Evolutionary conservation across 2,113 vertebrate species (phyloP).

Genomic region (Rafetus swinhoei): DNA sequence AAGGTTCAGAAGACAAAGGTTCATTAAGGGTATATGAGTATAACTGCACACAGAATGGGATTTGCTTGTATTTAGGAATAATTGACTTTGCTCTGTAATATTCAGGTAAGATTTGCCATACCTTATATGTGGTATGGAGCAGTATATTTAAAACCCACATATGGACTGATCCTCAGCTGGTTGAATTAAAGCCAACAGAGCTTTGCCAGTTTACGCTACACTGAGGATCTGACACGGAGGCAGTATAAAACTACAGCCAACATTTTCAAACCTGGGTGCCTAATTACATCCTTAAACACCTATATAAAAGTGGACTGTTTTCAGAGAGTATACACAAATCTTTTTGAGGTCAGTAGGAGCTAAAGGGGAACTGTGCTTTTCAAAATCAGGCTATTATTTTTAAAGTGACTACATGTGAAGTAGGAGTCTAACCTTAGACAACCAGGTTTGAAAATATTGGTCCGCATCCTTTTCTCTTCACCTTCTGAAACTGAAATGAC

Average conservation of each 20-base stretch:
- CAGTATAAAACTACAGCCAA: accelerated
- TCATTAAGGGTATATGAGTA: background rate
- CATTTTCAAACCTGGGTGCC: background rate
- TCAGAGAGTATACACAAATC: background rate
- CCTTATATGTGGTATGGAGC: background rate
- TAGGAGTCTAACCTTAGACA: accelerated
- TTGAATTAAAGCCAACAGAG: background rate
- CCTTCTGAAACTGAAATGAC: background rate
- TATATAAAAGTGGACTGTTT: accelerated
- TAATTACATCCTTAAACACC: background rate
- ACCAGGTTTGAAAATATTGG: accelerated
- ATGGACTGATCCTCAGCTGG: background rate
- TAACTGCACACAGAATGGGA: accelerated
- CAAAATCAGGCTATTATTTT: background rate
- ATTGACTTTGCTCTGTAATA: background rate
- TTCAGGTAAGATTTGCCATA: background rate
- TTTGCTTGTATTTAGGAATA: background rate
- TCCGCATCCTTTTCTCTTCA: accelerated
- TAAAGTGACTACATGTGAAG: accelerated
- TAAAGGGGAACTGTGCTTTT: accelerated
- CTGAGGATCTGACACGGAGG: background rate
- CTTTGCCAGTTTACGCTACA: background rate
- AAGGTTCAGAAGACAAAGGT: background rate
- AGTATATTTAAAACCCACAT: background rate
- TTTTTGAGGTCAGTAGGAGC: background rate